Percentiles rank a stretch among this genome's conserved stretches.
These are phyloP conservation scores for Labia minor DNA, from an alignment of 2,888 invertebrate genomes.

Conservation along the genomic window DNA sequence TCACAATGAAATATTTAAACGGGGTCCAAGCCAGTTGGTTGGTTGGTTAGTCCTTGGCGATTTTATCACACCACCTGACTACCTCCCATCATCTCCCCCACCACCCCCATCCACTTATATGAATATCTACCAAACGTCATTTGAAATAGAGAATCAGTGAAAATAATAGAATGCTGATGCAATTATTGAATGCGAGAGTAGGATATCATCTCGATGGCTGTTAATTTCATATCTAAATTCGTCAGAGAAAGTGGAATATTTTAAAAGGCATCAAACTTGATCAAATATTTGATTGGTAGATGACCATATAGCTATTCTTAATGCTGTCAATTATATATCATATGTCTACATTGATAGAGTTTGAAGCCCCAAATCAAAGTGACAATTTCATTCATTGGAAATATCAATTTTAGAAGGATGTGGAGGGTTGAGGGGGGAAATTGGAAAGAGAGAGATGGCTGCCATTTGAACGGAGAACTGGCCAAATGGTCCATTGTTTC, in stretches of 20 bases:
- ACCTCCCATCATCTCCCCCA: no score
- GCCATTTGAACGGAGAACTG: not conserved
- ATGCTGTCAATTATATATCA: slow-evolving; percentile 7
- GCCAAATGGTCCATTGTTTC: slow-evolving; percentile 8
- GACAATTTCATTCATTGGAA: slow-evolving; percentile 5
- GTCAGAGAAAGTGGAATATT: not conserved
- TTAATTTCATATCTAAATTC: not conserved
- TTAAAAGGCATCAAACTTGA: not conserved
- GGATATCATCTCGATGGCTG: no score
- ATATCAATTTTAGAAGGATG: not conserved
- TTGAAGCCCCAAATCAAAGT: not conserved
- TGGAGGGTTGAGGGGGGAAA: no score
- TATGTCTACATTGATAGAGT: slow-evolving; percentile 2
- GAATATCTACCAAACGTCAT: no score
- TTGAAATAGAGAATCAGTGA: not conserved
- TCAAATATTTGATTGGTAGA: slow-evolving; percentile 1
- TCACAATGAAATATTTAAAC: not conserved
- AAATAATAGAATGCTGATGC: not conserved
- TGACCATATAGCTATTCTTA: not conserved
- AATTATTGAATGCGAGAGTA: not conserved
- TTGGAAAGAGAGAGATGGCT: not conserved
- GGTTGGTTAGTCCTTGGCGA: no score
- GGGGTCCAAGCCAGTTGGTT: no score
- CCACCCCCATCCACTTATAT: no score
- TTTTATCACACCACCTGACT: no score